Evolutionary conservation across 2,797 vertebrate genomes (phyloP), one percentile per base, ranked within the genome.

Genomic region (Chaetophractus vellerosus): DNA sequence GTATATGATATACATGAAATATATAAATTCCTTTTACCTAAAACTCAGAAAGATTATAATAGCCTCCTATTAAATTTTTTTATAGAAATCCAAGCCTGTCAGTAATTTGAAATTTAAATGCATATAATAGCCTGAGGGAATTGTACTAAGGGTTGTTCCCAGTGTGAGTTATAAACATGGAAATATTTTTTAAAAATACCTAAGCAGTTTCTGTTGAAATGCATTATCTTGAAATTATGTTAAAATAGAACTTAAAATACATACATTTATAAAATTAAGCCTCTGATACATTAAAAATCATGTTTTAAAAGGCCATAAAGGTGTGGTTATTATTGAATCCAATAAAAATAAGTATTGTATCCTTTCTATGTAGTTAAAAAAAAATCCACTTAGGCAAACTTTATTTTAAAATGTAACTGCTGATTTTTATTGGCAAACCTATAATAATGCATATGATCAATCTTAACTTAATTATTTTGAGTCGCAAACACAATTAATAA

Each of bases 51-150:
- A 97, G 92, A 93, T 55, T 93, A 6, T 59, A 78, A 96, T 2
- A 75, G 33, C 19, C 61, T 74, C 28, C 18, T 79, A 94, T 57
- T 93, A 93, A 48, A 7, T 26, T 7, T 94, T 97, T 98, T 97
- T 95, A 94, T 57, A 98, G 95, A 96, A 96, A 97, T 96, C 50
- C 38, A 91, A 10, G 74, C 84, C 94, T 97, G 74, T 74, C 57
- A 96, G 90, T 94, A 93, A 97, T 95, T 91, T 98, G 92, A 97
- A 96, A 97, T 98, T 97, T 91, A 97, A 98, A 98, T 95, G 74
- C 82, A 94, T 82, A 2, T 28, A 96, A 92, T 92, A 97, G 96
- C 93, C 91, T 96, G 86, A 94, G 96, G 91, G 79, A 96, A 94
- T 66, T 96, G 69, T 92, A 97, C 96, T 96, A 95, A 94, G 68